These are phyloP conservation scores for Crax fasciolata DNA, from an alignment of 2,797 vertebrate genomes.

Conservation along the genomic window DNA sequence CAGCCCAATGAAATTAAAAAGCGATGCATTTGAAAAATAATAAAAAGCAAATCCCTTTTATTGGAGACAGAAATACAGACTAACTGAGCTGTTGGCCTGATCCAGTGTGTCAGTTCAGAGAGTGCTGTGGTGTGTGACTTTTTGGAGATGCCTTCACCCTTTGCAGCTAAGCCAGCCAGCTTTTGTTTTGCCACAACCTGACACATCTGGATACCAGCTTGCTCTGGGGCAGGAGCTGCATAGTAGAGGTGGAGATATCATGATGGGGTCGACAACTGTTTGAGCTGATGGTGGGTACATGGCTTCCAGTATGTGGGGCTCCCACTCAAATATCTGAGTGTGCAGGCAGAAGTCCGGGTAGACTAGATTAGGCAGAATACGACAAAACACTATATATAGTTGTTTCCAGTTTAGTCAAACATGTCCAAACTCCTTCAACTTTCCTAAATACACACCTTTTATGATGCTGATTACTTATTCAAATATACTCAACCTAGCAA, in stretches of 20 bases:
- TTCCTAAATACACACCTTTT: background rate
- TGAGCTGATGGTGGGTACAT: background rate
- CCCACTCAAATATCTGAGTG: background rate
- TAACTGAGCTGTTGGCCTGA: conserved; percentile 21
- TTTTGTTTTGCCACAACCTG: background rate
- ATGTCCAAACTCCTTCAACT: background rate
- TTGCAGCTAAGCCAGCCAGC: fast-evolving
- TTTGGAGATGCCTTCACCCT: background rate
- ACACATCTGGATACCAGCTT: background rate
- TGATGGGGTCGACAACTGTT: background rate
- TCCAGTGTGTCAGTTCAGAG: background rate
- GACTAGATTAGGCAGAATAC: background rate
- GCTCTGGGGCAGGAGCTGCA: background rate
- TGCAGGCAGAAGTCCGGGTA: background rate
- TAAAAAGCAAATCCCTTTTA: conserved; percentile 60
- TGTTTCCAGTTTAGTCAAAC: background rate
- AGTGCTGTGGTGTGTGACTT: background rate
- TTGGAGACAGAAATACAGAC: conserved; percentile 20
- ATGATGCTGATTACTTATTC: background rate
- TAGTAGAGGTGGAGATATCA: too few relatives aligned
- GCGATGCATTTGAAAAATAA: conserved; percentile 39
- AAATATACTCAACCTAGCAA: background rate
- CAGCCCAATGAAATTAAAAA: conserved; percentile 59
- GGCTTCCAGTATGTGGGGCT: background rate
- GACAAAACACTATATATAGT: background rate